These are phyloP conservation scores for Brachymystax lenok DNA, from an alignment of 2,797 vertebrate genomes.

Conservation along the genomic window DNA sequence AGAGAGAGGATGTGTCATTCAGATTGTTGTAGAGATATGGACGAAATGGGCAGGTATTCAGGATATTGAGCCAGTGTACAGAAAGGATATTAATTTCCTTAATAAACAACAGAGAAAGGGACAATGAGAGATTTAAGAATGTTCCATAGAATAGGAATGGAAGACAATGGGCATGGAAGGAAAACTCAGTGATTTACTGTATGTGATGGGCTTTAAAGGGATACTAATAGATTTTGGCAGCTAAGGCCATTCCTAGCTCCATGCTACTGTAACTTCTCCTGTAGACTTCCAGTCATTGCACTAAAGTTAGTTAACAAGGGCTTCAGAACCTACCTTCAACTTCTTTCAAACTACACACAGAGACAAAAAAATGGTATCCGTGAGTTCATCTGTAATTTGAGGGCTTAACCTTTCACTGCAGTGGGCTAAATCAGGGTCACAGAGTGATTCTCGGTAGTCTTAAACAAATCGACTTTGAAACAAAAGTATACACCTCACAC, in stretches of 20 bases:
- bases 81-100: neutral
- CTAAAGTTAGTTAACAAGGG: neutral
- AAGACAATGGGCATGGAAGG: neutral
- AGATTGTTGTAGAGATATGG: neutral
- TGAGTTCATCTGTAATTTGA: neutral
- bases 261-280: neutral
- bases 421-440: too few relatives aligned
- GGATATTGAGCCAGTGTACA: slow-evolving; percentile 6
- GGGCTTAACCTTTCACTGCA: too few relatives aligned
- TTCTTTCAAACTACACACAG: neutral
- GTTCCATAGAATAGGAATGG: too few relatives aligned
- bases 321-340: neutral
- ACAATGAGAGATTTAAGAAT: too few relatives aligned
- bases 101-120: slow-evolving; percentile 14
- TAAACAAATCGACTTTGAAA: too few relatives aligned
- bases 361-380: neutral
- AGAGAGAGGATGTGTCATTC: neutral
- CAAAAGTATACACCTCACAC: too few relatives aligned
- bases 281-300: neutral
- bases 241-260: neutral
- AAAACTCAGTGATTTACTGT: neutral
- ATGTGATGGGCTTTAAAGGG: neutral
- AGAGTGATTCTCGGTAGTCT: too few relatives aligned
- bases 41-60: slow-evolving; percentile 1
- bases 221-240: neutral